Evolutionary conservation across 2,888 invertebrate species (phyloP), one percentile per base, ranked within the genome.

Genomic region (Cetonia aurata): DNA sequence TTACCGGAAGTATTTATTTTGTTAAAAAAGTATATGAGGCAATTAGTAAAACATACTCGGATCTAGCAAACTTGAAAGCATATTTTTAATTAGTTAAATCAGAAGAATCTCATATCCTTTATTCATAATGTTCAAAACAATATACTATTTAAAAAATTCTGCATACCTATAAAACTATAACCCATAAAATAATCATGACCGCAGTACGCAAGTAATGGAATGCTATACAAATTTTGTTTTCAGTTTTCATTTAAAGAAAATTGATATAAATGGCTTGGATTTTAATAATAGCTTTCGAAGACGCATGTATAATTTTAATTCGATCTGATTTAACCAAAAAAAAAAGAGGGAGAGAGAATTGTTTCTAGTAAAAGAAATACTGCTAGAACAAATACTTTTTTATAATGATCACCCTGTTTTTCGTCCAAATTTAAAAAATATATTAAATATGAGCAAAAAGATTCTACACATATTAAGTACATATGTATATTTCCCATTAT

Each of bases 381-480:
- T 65, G 62, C 62, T 50, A 65, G 15, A 33, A 65, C 15, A 37
- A 65, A 65, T 65, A 65, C 62, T 65, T 65, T 37, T 65, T 48
- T 65, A 65, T 50, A 50, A 60, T 65, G 55, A 68, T 73, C 74
- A 74, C 74, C 74, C 74, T 74, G 74, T 74, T 70, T 73, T 70
- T 57, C 50, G 37, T 65, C 50, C 62, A 65, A 65, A 62, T 62
- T 62, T 62, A 13, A 33, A 62, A 62, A 65, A 75, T 37, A 70
- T 71, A 67, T 37, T 55, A 66, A 72, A 66, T 72, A 75, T 75
- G 75, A 74, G 74, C 75, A 74, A 73, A 71, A 70, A 73, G 70
- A 67, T 67, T 60, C 69, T 70, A 74, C 60, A 74, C 33, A 67
- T 55, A 57, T 48, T 48, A 52, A 25, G 52, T 52, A 15, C 19